Evolutionary conservation across 2,113 vertebrate genomes (phyloP).

Genomic region (Rhinolophus ferrumequinum): DNA sequence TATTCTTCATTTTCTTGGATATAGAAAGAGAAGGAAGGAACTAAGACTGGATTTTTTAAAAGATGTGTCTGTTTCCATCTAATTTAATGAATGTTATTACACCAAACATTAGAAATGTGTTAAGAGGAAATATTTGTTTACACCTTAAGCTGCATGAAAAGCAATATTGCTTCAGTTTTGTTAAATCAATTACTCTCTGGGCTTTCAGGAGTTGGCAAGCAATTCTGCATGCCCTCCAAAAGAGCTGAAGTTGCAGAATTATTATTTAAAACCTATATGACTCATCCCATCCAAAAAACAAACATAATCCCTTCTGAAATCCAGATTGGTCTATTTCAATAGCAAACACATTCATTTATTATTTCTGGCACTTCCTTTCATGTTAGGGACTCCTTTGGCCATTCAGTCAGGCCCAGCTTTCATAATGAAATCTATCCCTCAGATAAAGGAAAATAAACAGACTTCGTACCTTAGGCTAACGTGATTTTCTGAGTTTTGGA

Average conservation of each 20-base stretch:
- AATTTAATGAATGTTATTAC: constrained; percentile 46
- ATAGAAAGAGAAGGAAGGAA: not conserved
- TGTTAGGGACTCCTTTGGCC: constrained; percentile 51
- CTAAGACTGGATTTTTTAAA: not conserved
- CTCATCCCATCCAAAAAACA: constrained; percentile 59
- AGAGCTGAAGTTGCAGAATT: constrained; percentile 76
- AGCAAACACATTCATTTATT: constrained; percentile 67
- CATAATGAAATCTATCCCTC: constrained; percentile 58
- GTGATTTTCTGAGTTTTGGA: constrained; percentile 71
- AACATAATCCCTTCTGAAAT: constrained; percentile 66
- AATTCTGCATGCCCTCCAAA: constrained; percentile 31
- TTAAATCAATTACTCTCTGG: constrained; percentile 69
- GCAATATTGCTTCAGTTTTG: constrained; percentile 63
- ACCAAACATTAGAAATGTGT: constrained; percentile 53
- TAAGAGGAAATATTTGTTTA: constrained; percentile 71
- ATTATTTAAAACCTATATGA: constrained; percentile 73
- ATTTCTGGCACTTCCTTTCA: constrained; percentile 55
- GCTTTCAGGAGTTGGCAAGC: constrained; percentile 67
- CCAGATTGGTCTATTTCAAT: constrained; percentile 58
- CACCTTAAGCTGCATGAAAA: constrained; percentile 59
- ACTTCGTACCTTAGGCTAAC: constrained; percentile 65
- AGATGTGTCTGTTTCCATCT: constrained; percentile 31
- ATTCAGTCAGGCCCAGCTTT: constrained; percentile 64
- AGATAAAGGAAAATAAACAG: constrained; percentile 74
- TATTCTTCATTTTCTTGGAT: not conserved